Base-by-base conservation (phyloP, 2,113 vertebrate genomes). In the Trachemys scripta region DNA sequence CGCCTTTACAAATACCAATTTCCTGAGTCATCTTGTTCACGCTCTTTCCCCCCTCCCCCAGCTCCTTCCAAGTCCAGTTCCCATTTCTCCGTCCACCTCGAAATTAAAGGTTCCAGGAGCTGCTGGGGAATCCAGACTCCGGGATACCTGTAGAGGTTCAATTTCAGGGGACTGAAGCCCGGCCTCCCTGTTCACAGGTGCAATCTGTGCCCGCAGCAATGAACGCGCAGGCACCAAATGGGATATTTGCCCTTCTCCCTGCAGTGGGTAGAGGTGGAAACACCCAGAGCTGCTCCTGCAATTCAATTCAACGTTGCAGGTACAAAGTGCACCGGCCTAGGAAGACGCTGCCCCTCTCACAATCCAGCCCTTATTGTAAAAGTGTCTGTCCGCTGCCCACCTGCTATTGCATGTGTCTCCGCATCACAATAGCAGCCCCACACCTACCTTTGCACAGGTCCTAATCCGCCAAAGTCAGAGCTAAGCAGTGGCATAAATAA, bases 401-500 rank as follows among this genome's bases (percentile, higher is more conserved):
- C 38, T 17, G 17, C 65, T 38, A 20, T 5, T 38, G n/a, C 19
- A 20, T 38, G 38, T 38, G 65, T 72, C n/a, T 72, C 17, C n/a
- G 1, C 10, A 20, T 38, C 19, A 3, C 65, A n/a, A 3, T 8
- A 17, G 35, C 17, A 35, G 45, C 72, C 19, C 51, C 82, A 62
- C 6, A 0, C 78, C n/a, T 47, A 87, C 93, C 94, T 16, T 8
- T 2, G 7, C 72, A 27, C 25, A 1, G 6, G 22, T 51, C 16
- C 2, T 56, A 20, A 51, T 13, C 35, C 1, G 10, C 31, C 35
- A 3, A 0, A 0, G 76, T 1, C 12, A 17, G 0, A 0, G 78
- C 53, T 49, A 51, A 65, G 22, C 1, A 0, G 29, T 0, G 0
- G 49, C 11, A 17, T 2, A 9, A 49, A 38, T 10, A 8, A 35